Percentiles rank a stretch among this genome's conserved stretches.
Conservation (phyloP, 2,797 vertebrate species). For the Sciaenops ocellatus region DNA sequence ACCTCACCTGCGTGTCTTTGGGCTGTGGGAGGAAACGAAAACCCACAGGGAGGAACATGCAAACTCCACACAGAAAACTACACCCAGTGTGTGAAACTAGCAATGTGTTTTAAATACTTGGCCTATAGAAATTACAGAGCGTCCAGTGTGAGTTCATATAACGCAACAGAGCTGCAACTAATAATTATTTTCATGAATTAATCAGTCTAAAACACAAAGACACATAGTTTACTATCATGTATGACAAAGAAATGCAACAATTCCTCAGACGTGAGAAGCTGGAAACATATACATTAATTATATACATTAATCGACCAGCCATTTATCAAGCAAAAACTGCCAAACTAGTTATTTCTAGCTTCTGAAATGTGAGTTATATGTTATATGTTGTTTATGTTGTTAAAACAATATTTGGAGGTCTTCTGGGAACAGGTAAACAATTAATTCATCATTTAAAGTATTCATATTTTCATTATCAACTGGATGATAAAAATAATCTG, state of each 20-base stretch:
- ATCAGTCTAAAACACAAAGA: not conserved
- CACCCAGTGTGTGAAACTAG: not conserved
- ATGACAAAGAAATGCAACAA: not conserved
- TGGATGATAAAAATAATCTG: not conserved
- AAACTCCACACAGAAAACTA: conserved; percentile 20
- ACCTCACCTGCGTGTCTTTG: not conserved
- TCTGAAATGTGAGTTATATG: not conserved
- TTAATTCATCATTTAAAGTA: too few species aligned
- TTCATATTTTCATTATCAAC: too few species aligned
- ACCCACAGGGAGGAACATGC: conserved; percentile 29
- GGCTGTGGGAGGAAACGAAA: conserved; percentile 29
- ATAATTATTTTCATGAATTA: not conserved
- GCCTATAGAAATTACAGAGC: not conserved
- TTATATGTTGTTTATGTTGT: too few species aligned
- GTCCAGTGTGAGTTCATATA: not conserved
- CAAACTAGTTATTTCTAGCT: not conserved
- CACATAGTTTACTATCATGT: not conserved
- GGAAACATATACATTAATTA: not conserved
- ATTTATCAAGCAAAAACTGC: not conserved
- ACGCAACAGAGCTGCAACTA: not conserved
- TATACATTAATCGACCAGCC: too few species aligned
- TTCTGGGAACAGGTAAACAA: not conserved
- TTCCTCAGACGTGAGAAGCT: not conserved
- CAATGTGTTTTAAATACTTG: not conserved
- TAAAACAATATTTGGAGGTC: too few species aligned